Base-by-base conservation (phyloP, 2,113 vertebrate species). In the Agapornis roseicollis region DNA sequence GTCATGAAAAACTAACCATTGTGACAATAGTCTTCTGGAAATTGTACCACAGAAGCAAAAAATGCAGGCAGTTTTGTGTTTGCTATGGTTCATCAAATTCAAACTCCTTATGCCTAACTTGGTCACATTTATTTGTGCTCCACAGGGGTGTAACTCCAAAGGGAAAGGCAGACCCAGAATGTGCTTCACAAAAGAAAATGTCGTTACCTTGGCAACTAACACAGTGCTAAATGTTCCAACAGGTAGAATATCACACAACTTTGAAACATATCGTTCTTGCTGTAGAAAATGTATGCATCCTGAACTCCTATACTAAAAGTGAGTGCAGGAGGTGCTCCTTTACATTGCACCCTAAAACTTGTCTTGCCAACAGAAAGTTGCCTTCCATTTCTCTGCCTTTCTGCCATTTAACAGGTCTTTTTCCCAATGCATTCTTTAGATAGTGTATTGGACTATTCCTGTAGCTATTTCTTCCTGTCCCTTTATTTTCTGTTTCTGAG, bases 141-240 rank as follows among this genome's bases (percentile, higher is more conserved):
- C 88, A 69, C 76, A 92, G 90, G 94, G 84, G 58, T 74, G 31
- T 83, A 92, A 85, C 71, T 95, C 90, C 72, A 89, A 96, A 86
- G 52, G 50, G 37, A 95, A 90, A 95, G 50, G 19, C 58, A 96
- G 85, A 86, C 50, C 52, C 42, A 77, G 80, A 94, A 90, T 70
- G 47, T 72, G 49, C 50, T 83, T 90, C 76, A 93, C 37, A 81
- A 90, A 96, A 96, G n/a, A 96, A 91, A 74, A 81, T 71, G 49
- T 44, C 3, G 74, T 97, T 97, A 78, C 96, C 97, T 92, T 96
- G 94, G 94, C 65, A 97, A 97, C 96, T 90, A 95, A 96, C 91
- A 95, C 60, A 22, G 72, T 65, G 80, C 84, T 96, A 97, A 97
- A 85, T 94, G 92, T 94, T 97, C 94, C 1, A 0, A 89, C 86